Conservation (phyloP, 2,888 invertebrate genomes). For the Drosophila kuntzei region DNA sequence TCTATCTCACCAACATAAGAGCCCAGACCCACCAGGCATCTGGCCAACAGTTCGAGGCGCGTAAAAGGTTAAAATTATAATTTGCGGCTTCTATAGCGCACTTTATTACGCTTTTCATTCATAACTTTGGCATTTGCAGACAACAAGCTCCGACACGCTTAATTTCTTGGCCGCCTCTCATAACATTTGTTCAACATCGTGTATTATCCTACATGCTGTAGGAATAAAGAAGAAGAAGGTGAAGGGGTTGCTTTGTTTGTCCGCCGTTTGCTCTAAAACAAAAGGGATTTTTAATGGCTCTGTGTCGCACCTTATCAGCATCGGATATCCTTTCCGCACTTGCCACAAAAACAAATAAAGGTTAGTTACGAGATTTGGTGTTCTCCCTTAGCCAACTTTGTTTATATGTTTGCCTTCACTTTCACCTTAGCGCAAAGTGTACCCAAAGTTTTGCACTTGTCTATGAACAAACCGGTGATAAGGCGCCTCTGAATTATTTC, state of each 20-base stretch:
- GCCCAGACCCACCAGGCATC: constrained; percentile 16
- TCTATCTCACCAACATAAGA: background rate
- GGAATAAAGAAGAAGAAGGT: background rate
- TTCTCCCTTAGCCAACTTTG: constrained; percentile 34
- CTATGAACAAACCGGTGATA: constrained; percentile 53
- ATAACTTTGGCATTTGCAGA: constrained; percentile 80
- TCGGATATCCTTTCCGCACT: constrained; percentile 73
- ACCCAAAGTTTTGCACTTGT: constrained; percentile 66
- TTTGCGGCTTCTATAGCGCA: constrained; percentile 73
- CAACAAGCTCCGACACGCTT: constrained; percentile 81
- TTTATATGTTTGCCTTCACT: constrained; percentile 53
- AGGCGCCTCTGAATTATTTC: constrained; percentile 70
- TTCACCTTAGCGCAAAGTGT: constrained; percentile 42
- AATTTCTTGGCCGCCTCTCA: constrained; percentile 77
- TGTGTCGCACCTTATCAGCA: constrained; percentile 67
- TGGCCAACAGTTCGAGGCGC: constrained; percentile 54
- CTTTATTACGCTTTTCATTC: constrained; percentile 71
- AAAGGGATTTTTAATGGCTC: constrained; percentile 75
- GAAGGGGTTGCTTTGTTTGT: constrained; percentile 39
- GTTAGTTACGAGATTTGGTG: constrained; percentile 57
- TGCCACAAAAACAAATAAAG: constrained; percentile 77
- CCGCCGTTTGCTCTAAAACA: constrained; percentile 48
- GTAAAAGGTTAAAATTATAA: constrained; percentile 78
- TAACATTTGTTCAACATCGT: constrained; percentile 76
- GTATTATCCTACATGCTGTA: constrained; percentile 29